A percentile compares a stretch with the other conserved stretches of the same genome.
Evolutionary conservation across 1,140 invertebrate species (phyloP).

Genomic region (Calliopsis andreniformis): DNA sequence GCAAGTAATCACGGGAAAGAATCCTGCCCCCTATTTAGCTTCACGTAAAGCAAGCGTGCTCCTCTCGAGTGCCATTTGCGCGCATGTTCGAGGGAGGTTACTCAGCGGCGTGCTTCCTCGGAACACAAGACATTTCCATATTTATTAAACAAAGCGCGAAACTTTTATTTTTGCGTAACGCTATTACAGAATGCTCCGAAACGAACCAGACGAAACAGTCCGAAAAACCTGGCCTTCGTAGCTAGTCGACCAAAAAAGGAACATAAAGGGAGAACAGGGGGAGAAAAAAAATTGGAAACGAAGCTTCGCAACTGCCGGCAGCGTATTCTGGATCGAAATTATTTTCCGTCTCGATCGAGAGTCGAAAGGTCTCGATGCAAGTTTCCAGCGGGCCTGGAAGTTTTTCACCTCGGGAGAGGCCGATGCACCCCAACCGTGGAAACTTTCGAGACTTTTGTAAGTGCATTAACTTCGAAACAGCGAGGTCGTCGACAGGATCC

Average conservation of each 20-base stretch:
- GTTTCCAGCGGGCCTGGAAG: slow-evolving; percentile 1
- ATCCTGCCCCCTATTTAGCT: background rate
- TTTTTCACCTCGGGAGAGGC: slow-evolving; percentile 5
- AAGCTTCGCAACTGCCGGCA: background rate
- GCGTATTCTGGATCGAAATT: background rate
- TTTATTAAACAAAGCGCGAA: no score
- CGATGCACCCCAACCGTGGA: background rate
- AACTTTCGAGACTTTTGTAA: slow-evolving; percentile 50
- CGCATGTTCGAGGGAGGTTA: no score
- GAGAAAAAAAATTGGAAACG: no score
- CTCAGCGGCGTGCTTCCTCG: no score
- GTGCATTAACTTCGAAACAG: slow-evolving; percentile 49
- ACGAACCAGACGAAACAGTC: no score
- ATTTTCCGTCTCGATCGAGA: background rate
- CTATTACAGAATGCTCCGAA: no score
- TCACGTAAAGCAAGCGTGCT: background rate
- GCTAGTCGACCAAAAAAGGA: no score
- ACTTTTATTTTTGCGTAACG: no score
- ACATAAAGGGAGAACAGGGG: no score
- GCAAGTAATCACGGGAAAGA: background rate
- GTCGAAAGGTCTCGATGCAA: background rate
- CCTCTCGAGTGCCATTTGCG: background rate
- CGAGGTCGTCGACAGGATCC: slow-evolving; percentile 4
- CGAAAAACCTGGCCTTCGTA: no score
- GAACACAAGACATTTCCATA: background rate